Conservation (phyloP, 2,888 invertebrate genomes). For the Xylophagus ater region DNA sequence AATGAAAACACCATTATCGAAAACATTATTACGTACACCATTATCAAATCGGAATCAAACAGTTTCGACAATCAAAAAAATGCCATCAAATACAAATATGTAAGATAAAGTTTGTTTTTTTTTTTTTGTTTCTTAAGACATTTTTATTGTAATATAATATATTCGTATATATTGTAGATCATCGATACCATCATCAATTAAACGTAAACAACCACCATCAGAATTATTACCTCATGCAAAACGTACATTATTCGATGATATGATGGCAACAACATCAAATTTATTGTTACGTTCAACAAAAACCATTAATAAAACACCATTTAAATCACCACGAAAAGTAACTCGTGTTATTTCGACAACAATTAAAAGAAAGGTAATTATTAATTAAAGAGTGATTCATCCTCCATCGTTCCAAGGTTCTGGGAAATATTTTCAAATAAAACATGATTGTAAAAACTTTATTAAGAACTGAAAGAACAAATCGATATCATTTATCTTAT, state of each 20-base stretch:
- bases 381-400: no score
- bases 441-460: no score
- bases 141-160: background rate
- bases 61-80: constrained; percentile 23
- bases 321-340: constrained; percentile 25
- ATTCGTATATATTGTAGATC: constrained; percentile 2
- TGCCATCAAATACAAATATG: constrained; percentile 22
- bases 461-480: no score
- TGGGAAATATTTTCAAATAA: no score
- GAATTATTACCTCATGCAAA: constrained; percentile 26
- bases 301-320: constrained; percentile 9
- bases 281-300: background rate
- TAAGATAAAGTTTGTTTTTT: background rate
- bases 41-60: constrained; percentile 24
- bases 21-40: constrained; percentile 11
- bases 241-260: constrained; percentile 27
- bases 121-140: background rate
- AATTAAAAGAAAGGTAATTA: constrained; percentile 23
- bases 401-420: no score
- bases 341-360: constrained; percentile 27
- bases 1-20: constrained; percentile 24
- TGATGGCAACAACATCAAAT: constrained; percentile 25
- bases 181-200: constrained; percentile 12
- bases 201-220: constrained; percentile 13
- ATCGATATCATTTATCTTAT: no score